Evolutionary conservation across 2,797 vertebrate species (phyloP).

Genomic region (Gorsachius magnificus): DNA sequence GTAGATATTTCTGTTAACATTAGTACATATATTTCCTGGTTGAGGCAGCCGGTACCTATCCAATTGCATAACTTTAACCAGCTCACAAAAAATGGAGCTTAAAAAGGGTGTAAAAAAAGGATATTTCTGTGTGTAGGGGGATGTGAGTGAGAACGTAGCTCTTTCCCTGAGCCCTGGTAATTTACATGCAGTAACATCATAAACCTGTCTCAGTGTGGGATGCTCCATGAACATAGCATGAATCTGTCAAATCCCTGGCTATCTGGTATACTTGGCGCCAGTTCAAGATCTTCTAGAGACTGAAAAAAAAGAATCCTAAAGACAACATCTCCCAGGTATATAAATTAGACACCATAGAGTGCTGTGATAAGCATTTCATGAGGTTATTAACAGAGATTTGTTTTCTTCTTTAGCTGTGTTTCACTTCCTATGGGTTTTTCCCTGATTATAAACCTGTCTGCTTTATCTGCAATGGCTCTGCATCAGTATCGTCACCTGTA

Average conservation of each 20-base stretch:
- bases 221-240: not conserved
- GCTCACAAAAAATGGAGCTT: not conserved
- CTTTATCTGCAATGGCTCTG: not conserved
- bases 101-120: not conserved
- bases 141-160: not conserved
- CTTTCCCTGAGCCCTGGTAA: not conserved
- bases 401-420: not conserved
- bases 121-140: not conserved
- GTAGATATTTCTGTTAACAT: not conserved
- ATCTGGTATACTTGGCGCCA: not conserved
- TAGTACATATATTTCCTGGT: not conserved
- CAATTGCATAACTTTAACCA: not conserved
- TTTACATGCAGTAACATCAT: not conserved
- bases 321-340: not conserved
- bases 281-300: not conserved
- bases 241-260: slow-evolving; percentile 26
- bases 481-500: not conserved
- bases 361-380: not conserved
- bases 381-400: not conserved
- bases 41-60: not conserved
- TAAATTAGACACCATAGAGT: not conserved
- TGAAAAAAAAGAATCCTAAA: not conserved
- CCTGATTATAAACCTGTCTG: not conserved
- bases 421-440: not conserved
- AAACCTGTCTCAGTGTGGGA: slow-evolving; percentile 33